Base-by-base conservation (phyloP, 2,888 invertebrate genomes). In the Empis stercorea region DNA sequence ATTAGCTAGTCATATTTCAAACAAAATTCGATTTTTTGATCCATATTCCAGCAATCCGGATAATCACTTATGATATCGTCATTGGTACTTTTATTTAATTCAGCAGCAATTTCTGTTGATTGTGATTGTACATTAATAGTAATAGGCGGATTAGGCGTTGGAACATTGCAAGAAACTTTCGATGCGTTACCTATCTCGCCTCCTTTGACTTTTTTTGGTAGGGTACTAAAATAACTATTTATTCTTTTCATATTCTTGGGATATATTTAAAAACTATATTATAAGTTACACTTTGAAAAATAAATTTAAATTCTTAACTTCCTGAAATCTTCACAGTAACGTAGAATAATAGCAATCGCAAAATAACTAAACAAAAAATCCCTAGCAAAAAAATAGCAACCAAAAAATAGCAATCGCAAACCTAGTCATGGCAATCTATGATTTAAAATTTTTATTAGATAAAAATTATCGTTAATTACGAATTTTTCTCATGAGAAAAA, bases 191-290 rank as follows among this genome's bases (percentile, higher is more conserved):
- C 38, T 38, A 17, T 17, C 17, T 17, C 38, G 20, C 11, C 20
- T 38, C 38, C 17, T 38, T 38, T 38, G 17, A 38, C 38, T 38
- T 16, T 16, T 16, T 16, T 38, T 38, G 38, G 38, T 38, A 38
- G 16, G 16, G 38, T 38, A 38, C 16, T 38, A 38, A 38, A 38
- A 17, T 16, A 38, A 38, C 17, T 38, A 38, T 38, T 38, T 38
- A 38, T 38, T 38, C 38, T 38, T 38, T 38, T 38, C 38, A 38
- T 38, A 38, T 38, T 38, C 38, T 38, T 38, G 37, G 16, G 37
- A 37, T 37, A 37, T 37, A 37, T 37, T 37, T 37, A 37, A 37
- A 14, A 37, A 37, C 38, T 38, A 36, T 36, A 36, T 38, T 38
- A 20, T 38, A 38, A 38, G 38, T 38, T 17, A 38, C 38, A 38